phyloP scores from a whole-genome alignment of 2,797 vertebrate species.

The Hippoglossus hippoglossus region DNA sequence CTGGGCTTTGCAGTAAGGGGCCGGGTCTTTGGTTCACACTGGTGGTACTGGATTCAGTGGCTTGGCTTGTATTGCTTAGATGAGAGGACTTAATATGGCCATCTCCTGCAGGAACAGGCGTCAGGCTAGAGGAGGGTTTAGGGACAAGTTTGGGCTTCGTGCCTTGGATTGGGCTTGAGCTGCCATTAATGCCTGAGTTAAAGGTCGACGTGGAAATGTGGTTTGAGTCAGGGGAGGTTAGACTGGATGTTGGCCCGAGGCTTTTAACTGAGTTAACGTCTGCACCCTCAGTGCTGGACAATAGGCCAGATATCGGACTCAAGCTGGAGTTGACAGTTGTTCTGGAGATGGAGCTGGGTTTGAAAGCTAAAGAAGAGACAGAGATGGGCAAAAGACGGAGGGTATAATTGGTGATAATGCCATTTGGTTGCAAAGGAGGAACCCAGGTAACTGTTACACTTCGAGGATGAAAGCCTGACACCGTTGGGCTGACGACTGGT shows the following conservation, averaged over 20 bases:
- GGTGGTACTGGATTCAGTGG: constrained; percentile 15
- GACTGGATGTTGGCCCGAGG: constrained; percentile 24
- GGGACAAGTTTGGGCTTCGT: background rate
- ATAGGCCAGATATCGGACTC: constrained; percentile 13
- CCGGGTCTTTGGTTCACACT: constrained; percentile 12
- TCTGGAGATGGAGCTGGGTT: constrained; percentile 30
- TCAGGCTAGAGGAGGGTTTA: constrained; percentile 17
- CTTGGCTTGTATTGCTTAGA: constrained; percentile 33
- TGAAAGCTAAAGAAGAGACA: constrained; percentile 18
- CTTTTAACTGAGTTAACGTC: constrained; percentile 10
- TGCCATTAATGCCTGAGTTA: constrained; percentile 15
- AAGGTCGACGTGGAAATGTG: constrained; percentile 11
- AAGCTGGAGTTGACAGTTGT: constrained; percentile 22
- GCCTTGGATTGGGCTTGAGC: constrained; percentile 21
- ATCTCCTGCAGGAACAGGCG: constrained; percentile 26
- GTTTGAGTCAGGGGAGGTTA: constrained; percentile 25
- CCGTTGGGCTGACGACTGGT: constrained; percentile 50
- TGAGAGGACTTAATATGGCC: constrained; percentile 6
- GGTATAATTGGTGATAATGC: constrained; percentile 71
- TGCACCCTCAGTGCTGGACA: constrained; percentile 17
- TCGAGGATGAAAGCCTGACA: constrained; percentile 60
- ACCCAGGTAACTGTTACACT: constrained; percentile 64
- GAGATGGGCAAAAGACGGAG: constrained; percentile 53
- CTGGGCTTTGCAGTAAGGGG: constrained; percentile 6
- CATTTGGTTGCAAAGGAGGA: constrained; percentile 73